These are phyloP conservation scores for Bovichtus variegatus DNA, from an alignment of 2,797 vertebrate species.

Conservation along the genomic window DNA sequence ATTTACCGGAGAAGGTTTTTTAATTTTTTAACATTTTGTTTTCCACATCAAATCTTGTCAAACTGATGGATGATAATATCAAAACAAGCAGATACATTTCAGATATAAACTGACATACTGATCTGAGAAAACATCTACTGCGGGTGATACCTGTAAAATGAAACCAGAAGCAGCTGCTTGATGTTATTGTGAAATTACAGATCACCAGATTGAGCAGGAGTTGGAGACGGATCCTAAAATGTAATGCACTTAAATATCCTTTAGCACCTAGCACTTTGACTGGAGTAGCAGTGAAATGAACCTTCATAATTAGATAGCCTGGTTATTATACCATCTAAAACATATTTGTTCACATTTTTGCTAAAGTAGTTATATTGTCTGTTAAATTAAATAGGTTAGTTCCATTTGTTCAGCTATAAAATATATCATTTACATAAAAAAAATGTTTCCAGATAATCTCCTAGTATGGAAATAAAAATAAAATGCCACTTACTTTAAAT, in stretches of 20 bases:
- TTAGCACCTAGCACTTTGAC: conserved; percentile 23
- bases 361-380: not conserved
- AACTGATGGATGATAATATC: not conserved
- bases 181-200: conserved; percentile 16
- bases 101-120: conserved; percentile 8
- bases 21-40: not conserved
- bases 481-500: not conserved
- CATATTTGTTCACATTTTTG: conserved; percentile 16
- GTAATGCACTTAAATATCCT: conserved; percentile 14
- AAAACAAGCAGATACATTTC: conserved; percentile 6
- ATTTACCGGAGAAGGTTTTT: not conserved
- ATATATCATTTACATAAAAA: not conserved
- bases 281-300: conserved; percentile 16
- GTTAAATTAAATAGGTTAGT: not conserved
- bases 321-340: conserved; percentile 10
- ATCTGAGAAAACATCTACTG: not conserved
- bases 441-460: not conserved
- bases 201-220: conserved; percentile 4
- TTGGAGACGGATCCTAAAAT: conserved; percentile 25
- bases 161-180: conserved; percentile 28
- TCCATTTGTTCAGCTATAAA: not conserved
- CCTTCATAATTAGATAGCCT: conserved; percentile 3
- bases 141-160: conserved; percentile 21
- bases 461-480: not conserved
- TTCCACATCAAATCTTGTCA: not conserved